Percentiles rank a stretch among this genome's conserved stretches.
phyloP scores from a whole-genome alignment of 2,797 vertebrate genomes.

The Girardinus metallicus region DNA sequence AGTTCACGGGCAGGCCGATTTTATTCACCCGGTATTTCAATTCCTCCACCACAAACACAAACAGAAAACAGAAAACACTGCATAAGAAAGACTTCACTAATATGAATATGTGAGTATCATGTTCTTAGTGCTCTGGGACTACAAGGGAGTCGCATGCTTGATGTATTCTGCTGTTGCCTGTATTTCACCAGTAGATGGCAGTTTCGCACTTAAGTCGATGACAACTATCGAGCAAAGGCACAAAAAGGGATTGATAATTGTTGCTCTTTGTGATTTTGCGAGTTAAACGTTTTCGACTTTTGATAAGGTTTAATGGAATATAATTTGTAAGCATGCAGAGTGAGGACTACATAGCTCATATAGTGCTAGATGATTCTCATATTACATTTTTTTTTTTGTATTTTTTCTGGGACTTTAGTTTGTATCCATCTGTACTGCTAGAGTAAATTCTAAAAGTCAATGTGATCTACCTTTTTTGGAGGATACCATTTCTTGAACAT shows the following conservation, averaged over 20 bases:
- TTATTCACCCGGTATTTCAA: neutral
- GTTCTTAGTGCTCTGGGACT: neutral
- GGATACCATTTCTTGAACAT: too few relatives aligned
- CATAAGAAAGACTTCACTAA: neutral
- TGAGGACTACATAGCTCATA: neutral
- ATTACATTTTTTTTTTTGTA: neutral
- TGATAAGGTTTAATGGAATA: neutral
- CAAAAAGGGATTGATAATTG: neutral
- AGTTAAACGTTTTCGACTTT: neutral
- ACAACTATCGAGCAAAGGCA: neutral
- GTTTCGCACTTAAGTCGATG: constrained; percentile 6
- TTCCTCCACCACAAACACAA: neutral
- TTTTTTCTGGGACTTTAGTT: neutral
- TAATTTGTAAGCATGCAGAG: neutral
- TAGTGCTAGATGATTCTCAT: too few relatives aligned
- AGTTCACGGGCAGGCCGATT: neutral
- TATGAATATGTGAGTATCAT: neutral
- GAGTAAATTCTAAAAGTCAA: neutral
- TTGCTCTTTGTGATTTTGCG: too few relatives aligned
- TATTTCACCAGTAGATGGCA: constrained; percentile 57
- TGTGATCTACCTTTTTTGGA: neutral
- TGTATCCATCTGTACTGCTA: neutral
- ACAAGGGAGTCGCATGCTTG: neutral
- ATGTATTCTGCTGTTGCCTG: constrained; percentile 41
- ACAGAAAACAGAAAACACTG: neutral